These are phyloP conservation scores for Microplitis mediator DNA, from an alignment of 1,140 invertebrate genomes.

Conservation along the genomic window DNA sequence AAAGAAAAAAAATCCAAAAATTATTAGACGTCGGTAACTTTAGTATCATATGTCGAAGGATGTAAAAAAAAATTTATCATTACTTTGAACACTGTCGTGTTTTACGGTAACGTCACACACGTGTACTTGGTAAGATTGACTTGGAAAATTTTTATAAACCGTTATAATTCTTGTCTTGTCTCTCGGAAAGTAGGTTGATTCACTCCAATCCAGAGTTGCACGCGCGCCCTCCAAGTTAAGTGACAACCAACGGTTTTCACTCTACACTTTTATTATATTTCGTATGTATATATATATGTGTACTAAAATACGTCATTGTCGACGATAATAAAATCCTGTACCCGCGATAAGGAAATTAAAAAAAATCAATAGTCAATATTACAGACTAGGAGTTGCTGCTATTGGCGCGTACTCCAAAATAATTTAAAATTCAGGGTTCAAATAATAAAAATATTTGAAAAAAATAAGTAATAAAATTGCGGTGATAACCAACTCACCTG, in stretches of 20 bases:
- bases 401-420: not conserved
- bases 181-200: constrained; percentile 23
- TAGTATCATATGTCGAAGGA: not conserved
- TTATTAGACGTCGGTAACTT: no score
- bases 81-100: no score
- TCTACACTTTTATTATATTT: not conserved
- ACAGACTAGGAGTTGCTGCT: no score
- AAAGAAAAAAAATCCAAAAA: not conserved
- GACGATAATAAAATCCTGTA: not conserved
- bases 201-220: not conserved
- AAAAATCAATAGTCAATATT: not conserved
- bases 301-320: no score
- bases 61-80: not conserved
- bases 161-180: constrained; percentile 15
- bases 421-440: not conserved
- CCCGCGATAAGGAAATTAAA: not conserved
- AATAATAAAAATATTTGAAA: not conserved
- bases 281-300: no score
- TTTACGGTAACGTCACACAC: not conserved
- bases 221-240: not conserved
- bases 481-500: constrained; percentile 43
- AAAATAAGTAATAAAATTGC: not conserved
- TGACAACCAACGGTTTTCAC: not conserved
- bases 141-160: constrained; percentile 4
- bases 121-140: not conserved